Evolutionary conservation across 2,888 invertebrate genomes (phyloP).

Genomic region (Anagyrus pseudococci): DNA sequence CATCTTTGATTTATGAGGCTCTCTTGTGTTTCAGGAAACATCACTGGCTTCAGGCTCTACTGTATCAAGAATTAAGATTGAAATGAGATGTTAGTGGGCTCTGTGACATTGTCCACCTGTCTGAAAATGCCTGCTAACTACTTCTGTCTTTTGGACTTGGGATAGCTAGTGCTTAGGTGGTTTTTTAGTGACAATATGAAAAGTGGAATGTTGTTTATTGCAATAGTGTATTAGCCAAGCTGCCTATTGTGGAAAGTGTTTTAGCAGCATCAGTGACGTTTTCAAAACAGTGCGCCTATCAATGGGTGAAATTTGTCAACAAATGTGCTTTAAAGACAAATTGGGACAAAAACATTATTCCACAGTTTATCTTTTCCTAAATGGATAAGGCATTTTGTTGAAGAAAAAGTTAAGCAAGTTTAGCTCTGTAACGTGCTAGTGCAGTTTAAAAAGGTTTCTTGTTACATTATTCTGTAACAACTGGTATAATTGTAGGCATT

Average conservation of each 20-base stretch:
- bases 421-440: slow-evolving; percentile 39
- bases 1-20: no score
- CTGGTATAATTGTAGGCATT: slow-evolving; percentile 37
- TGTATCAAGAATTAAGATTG: no score
- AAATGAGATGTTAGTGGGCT: slow-evolving; percentile 30
- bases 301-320: slow-evolving; percentile 54
- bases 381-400: slow-evolving; percentile 54
- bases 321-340: slow-evolving; percentile 50
- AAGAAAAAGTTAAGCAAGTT: slow-evolving; percentile 42
- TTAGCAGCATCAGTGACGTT: slow-evolving; percentile 3
- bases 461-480: slow-evolving; percentile 28
- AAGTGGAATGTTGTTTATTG: background rate
- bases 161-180: slow-evolving; percentile 41
- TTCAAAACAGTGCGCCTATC: slow-evolving; percentile 48
- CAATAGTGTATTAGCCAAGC: background rate
- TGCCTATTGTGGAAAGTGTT: background rate
- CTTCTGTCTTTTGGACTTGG: slow-evolving; percentile 54
- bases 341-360: slow-evolving; percentile 50
- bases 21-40: no score
- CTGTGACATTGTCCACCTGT: slow-evolving; percentile 22
- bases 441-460: slow-evolving; percentile 42
- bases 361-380: slow-evolving; percentile 53
- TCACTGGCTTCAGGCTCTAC: no score
- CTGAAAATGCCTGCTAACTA: slow-evolving; percentile 52
- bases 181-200: background rate